Evolutionary conservation across 2,113 vertebrate species (phyloP).

Genomic region (Lamprotornis superbus): DNA sequence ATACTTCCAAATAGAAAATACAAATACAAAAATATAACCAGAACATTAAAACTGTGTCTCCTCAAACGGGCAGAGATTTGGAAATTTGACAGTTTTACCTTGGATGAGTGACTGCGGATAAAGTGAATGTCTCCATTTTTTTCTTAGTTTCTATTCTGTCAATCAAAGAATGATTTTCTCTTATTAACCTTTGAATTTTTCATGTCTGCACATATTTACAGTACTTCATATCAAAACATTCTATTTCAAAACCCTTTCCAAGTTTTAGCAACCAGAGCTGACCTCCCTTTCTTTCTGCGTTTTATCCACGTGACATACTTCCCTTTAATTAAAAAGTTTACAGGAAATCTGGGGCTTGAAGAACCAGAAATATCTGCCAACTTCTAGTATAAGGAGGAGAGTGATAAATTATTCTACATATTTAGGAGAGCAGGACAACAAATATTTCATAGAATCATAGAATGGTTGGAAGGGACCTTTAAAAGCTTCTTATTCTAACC

Average conservation of each 20-base stretch:
- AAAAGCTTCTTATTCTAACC: not conserved
- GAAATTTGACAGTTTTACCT: not conserved
- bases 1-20: not conserved
- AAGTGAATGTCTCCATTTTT: not conserved
- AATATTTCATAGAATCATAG: not conserved
- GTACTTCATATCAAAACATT: not conserved
- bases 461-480: not conserved
- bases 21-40: not conserved
- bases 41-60: not conserved
- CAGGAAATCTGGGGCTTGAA: not conserved
- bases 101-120: not conserved
- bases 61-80: not conserved
- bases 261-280: not conserved
- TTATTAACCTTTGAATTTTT: not conserved
- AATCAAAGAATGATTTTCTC: not conserved
- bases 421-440: not conserved
- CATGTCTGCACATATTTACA: rapidly evolving
- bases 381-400: not conserved
- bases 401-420: not conserved
- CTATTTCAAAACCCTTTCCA: not conserved
- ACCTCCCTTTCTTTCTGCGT: not conserved
- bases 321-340: not conserved
- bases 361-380: not conserved
- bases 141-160: not conserved
- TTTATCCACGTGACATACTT: not conserved